Evolutionary conservation across 2,888 invertebrate genomes (phyloP), one percentile per base, ranked within the genome.

Genomic region (Drosophila antonietae): DNA sequence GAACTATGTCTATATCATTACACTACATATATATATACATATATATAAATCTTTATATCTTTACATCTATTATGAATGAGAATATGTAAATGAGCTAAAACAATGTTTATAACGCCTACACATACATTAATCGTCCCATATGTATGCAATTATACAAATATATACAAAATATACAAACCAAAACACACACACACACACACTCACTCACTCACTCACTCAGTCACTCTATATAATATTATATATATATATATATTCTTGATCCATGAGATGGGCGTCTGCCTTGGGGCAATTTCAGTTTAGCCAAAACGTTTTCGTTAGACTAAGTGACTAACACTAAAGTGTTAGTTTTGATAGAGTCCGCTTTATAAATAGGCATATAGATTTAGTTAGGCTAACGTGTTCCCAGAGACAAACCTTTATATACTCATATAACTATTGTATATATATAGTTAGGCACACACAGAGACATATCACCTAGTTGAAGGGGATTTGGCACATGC

Each of bases 51-150:
- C 31, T 33, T 53, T 35, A 47, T 37, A 51, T 58, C 31, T 20
- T 33, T 57, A 61, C 10, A 15, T 31, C 46, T 44, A 18, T 31
- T 31, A n/a, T 60, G 35, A 56, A 43, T 46, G 20, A 70, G 35
- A 56, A 43, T 46, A 57, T 72, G 72, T 70, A 44, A 62, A 69
- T 62, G 43, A n/a, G 33, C 49, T 37, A 56, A 55, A 39, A 15
- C 14, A 18, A 51, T 51, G 23, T 28, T 20, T n/a, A 51, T 44
- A 39, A 12, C 20, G 28, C 12, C 20, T 7, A 44, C 12, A 39
- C 20, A 51, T 5, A 37, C 20, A 44, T 35, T 37, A 44, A 47
- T 28, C 43, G 39, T 23, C 37, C 4, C 14, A 58, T 60, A 51
- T 61, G 18, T 49, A 33, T 62, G 15, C 23, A 63, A 49, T 37